Conservation (phyloP, 2,888 invertebrate species). For the Uloborus plumipes region DNA sequence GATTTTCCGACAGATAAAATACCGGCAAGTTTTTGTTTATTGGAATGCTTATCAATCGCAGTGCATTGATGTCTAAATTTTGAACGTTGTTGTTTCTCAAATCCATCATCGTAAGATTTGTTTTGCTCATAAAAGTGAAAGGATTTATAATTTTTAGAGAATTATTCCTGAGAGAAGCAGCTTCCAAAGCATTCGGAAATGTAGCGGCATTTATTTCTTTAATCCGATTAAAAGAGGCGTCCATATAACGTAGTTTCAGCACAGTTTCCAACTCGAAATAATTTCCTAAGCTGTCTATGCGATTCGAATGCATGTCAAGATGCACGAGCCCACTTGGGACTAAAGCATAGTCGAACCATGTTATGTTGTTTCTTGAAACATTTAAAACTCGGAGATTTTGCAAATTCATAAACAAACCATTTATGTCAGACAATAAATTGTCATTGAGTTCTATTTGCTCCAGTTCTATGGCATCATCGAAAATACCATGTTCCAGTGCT, state of each 20-base stretch:
- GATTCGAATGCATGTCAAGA: constrained; percentile 91
- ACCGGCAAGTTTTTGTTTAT: constrained; percentile 81
- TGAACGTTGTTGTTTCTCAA: constrained; percentile 92
- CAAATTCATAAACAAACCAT: constrained; percentile 86
- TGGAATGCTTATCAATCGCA: constrained; percentile 84
- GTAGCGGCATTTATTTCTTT: constrained; percentile 83
- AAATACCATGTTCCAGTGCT: constrained; percentile 84
- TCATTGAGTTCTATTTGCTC: constrained; percentile 90
- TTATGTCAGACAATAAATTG: constrained; percentile 85
- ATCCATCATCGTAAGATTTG: constrained; percentile 89
- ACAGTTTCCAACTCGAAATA: constrained; percentile 87
- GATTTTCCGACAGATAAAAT: constrained; percentile 88
- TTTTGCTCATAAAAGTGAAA: constrained; percentile 89
- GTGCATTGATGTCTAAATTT: constrained; percentile 89
- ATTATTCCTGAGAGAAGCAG: constrained; percentile 91
- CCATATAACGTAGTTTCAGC: constrained; percentile 84
- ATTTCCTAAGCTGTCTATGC: constrained; percentile 84
- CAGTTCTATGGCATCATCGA: constrained; percentile 80
- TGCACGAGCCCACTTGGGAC: constrained; percentile 87
- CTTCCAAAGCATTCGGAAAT: constrained; percentile 87
- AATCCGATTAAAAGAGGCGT: constrained; percentile 90
- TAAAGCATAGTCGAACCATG: constrained; percentile 89
- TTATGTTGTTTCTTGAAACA: constrained; percentile 89
- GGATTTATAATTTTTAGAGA: constrained; percentile 86
- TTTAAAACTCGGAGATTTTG: constrained; percentile 89